Base-by-base conservation (phyloP, 2,888 invertebrate genomes). In the Emmelina monodactyla region DNA sequence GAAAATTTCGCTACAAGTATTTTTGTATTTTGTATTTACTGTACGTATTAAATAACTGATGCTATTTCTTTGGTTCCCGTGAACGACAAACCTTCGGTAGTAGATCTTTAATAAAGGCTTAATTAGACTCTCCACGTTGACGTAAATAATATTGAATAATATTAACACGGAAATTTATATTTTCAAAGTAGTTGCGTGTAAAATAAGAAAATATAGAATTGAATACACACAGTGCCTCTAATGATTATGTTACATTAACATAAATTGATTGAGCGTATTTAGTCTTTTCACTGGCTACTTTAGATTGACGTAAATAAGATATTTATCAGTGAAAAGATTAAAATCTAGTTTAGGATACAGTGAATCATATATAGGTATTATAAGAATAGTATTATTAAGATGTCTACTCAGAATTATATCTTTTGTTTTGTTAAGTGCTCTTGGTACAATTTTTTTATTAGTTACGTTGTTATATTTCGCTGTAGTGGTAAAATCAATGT, bases 241-340 rank as follows among this genome's bases (percentile, higher is more conserved):
- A 73, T 70, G 76, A 73, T 79, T 80, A 80, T 81, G 80, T 81
- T 81, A 81, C 76, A 76, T 81, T 80, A 80, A 80, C 79, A 79
- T 81, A 78, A 78, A 78, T 75, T 64, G 70, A 60, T 68, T 67
- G 79, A 75, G 75, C 73, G 49, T 67, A 52, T 68, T 75, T 75
- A 65, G 47, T 69, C 63, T 71, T 72, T 70, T 69, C 68, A 71
- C 70, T 72, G 67, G 46, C 41, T 47, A 50, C 38, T 29, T 39
- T 42, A 37, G 38, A 41, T 40, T 41, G 40, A 38, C 43, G n/a
- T n/a, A n/a, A n/a, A n/a, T n/a, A n/a, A n/a, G 33, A 34, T 38
- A 41, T 47, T 49, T 50, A 37, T 41, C 58, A 61, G 75, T 71
- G 73, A 64, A 70, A 69, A 72, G 65, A 58, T 64, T 72, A 71